Base-by-base conservation (phyloP, 2,888 invertebrate genomes). In the Phymatocera aterrima region DNA sequence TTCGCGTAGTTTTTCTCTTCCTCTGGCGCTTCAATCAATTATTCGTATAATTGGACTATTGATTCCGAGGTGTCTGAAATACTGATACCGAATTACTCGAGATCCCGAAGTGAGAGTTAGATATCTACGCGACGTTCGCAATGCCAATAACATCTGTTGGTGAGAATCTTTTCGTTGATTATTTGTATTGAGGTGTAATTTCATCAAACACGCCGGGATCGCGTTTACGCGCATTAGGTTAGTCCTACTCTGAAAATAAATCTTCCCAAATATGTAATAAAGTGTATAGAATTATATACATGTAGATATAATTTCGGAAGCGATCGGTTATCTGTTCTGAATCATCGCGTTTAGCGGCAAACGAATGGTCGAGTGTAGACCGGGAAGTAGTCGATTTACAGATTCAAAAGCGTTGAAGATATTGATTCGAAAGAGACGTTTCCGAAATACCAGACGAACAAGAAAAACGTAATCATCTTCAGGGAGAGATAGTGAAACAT, bases 231-330 rank as follows among this genome's bases (percentile, higher is more conserved):
- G 28, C n/a, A 70, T 70, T 48, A 28, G 46, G 31, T 70, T 37
- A 37, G 12, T 24, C 28, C 28, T 6, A 46, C 24, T 70, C 70
- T 70, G 46, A 70, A 70, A 46, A 70, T 46, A 70, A 70, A 46
- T 70, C 46, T n/a, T n/a, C n/a, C n/a, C n/a, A n/a, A n/a, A n/a
- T n/a, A n/a, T n/a, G n/a, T n/a, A n/a, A n/a, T n/a, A n/a, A n/a
- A n/a, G n/a, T n/a, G n/a, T n/a, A n/a, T n/a, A n/a, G n/a, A n/a
- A n/a, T n/a, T n/a, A n/a, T n/a, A n/a, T n/a, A n/a, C n/a, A n/a
- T n/a, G n/a, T n/a, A n/a, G 70, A 48, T 70, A 48, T 24, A 28
- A 48, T 46, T 46, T 15, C 5, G n/a, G n/a, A 46, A 28, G 5
- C 28, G n/a, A 48, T 70, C 37, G 46, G n/a, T 46, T 70, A 70